Conservation (phyloP, 2,888 invertebrate species). For the Rhaphigaster nebulosa region DNA sequence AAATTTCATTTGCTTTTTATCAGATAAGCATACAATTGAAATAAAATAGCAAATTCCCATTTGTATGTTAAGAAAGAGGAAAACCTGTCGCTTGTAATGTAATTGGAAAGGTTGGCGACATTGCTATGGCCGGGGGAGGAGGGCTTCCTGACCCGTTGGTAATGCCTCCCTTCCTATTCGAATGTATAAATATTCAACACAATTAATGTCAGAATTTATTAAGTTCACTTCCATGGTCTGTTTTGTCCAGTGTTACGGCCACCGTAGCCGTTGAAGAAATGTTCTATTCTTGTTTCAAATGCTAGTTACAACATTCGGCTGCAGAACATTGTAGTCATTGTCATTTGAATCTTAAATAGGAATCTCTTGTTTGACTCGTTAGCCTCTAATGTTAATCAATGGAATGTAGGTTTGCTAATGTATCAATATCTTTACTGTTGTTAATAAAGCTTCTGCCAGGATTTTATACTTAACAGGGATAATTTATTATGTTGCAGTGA, state of each 20-base stretch:
- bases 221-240: neutral
- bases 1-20: neutral
- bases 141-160: neutral
- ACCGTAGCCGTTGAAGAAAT: neutral
- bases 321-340: neutral
- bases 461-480: too few species aligned
- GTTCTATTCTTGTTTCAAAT: neutral
- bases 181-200: slow-evolving; percentile 42
- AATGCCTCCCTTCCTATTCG: slow-evolving; percentile 29
- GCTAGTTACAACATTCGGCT: neutral
- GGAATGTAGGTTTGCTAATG: neutral
- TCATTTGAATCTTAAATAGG: neutral
- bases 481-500: too few species aligned
- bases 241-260: slow-evolving; percentile 2
- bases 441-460: too few species aligned
- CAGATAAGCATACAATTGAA: neutral
- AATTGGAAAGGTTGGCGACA: slow-evolving; percentile 47
- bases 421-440: too few species aligned
- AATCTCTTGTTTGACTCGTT: neutral
- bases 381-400: neutral
- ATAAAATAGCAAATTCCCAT: neutral
- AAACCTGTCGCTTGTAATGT: slow-evolving; percentile 42
- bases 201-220: slow-evolving; percentile 41
- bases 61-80: slow-evolving; percentile 3
- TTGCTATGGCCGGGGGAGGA: neutral